Conservation (phyloP, 2,888 invertebrate species). For the Acholoe squamosa region DNA sequence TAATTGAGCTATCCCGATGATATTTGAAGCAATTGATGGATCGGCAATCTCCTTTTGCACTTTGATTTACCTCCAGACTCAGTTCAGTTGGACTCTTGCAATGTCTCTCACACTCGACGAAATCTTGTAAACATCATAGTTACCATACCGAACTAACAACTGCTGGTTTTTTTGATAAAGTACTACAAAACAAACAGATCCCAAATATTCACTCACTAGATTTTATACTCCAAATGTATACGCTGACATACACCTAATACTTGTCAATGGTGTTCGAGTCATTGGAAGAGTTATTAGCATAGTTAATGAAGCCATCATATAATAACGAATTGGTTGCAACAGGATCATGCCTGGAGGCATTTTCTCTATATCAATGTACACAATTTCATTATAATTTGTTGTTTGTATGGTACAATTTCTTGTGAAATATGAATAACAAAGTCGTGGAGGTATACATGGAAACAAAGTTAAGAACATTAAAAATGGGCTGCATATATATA, state of each 20-base stretch:
- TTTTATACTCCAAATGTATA: not conserved
- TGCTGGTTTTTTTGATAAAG: not conserved
- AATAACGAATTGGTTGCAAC: not conserved
- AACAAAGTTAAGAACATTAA: constrained; percentile 12
- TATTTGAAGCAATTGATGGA: constrained; percentile 25
- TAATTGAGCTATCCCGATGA: too few relatives aligned
- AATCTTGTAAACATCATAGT: constrained; percentile 9
- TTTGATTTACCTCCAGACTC: constrained; percentile 27
- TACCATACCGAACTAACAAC: not conserved
- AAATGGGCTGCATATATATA: constrained; percentile 30
- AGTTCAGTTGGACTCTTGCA: not conserved
- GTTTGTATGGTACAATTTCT: not conserved
- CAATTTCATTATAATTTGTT: not conserved
- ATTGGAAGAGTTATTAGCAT: constrained; percentile 17
- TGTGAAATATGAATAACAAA: constrained; percentile 3
- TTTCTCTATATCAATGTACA: not conserved
- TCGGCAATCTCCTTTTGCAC: constrained; percentile 43
- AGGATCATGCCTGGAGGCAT: constrained; percentile 16
- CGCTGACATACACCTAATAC: constrained; percentile 22
- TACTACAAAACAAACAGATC: constrained; percentile 32
- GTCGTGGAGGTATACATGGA: constrained; percentile 20
- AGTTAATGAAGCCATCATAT: not conserved
- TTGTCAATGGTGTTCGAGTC: constrained; percentile 25
- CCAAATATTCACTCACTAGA: constrained; percentile 10
- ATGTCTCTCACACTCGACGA: not conserved